Evolutionary conservation across 2,797 vertebrate genomes (phyloP).

Genomic region (Linurgus olivaceus): DNA sequence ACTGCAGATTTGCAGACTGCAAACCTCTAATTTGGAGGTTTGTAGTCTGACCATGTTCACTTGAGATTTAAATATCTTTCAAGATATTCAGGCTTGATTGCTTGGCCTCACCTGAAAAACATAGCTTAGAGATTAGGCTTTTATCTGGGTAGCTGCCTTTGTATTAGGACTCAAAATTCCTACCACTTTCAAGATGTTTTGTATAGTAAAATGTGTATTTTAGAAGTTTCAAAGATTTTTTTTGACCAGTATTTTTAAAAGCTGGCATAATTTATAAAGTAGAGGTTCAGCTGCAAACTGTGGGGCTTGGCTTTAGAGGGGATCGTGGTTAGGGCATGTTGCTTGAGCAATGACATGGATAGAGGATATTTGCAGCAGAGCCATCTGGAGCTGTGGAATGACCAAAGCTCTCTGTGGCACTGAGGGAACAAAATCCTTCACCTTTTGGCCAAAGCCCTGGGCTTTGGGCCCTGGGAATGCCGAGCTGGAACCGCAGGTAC

Average conservation of each 20-base stretch:
- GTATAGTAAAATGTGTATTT: background rate
- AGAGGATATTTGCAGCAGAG: background rate
- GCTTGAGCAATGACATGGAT: background rate
- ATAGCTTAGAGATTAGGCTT: background rate
- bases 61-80: background rate
- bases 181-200: background rate
- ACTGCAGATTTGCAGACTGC: background rate
- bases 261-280: background rate
- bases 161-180: background rate
- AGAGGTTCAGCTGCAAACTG: background rate
- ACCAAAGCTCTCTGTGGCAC: background rate
- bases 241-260: background rate
- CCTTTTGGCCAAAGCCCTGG: background rate
- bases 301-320: background rate
- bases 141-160: background rate
- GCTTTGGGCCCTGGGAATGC: background rate
- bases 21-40: background rate
- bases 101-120: background rate
- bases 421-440: background rate
- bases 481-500: background rate
- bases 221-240: background rate
- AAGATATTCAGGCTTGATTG: background rate
- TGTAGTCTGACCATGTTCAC: background rate
- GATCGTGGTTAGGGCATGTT: background rate
- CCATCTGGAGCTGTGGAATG: fast-evolving